Percentiles rank a stretch among this genome's conserved stretches.
Conservation (phyloP, 23 tunicate genomes). For the Styela clava region DNA sequence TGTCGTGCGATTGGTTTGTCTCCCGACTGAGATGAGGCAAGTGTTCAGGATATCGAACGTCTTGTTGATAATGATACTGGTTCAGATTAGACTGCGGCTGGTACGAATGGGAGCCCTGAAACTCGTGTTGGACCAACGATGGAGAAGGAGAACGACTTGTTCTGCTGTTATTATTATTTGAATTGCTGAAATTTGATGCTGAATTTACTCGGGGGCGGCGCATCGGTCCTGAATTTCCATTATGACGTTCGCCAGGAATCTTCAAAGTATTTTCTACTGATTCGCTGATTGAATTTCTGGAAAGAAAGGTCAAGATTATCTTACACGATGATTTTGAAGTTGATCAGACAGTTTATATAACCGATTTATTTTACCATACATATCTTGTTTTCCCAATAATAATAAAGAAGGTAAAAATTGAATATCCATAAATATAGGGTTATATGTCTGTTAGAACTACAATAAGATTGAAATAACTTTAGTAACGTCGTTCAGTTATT, state of each 20-base stretch:
- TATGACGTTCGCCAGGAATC: constrained; percentile 22
- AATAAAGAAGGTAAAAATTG: too few species aligned
- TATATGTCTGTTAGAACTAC: too few species aligned
- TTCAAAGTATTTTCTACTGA: constrained; percentile 6
- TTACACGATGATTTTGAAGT: not conserved
- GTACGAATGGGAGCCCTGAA: constrained; percentile 38
- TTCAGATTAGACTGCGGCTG: constrained; percentile 29
- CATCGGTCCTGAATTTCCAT: constrained; percentile 40
- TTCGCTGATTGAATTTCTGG: constrained; percentile 31
- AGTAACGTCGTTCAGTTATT: too few species aligned
- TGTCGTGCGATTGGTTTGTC: not conserved
- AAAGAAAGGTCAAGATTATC: not conserved
- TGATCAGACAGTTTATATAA: too few species aligned
- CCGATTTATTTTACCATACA: too few species aligned
- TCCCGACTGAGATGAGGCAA: not conserved
- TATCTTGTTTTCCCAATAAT: too few species aligned
- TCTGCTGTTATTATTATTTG: not conserved
- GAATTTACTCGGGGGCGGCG: constrained; percentile 69
- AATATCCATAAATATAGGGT: too few species aligned
- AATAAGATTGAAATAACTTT: too few species aligned
- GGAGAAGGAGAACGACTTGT: constrained; percentile 46
- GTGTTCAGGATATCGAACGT: not conserved
- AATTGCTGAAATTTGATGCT: constrained; percentile 53
- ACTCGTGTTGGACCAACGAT: constrained; percentile 23
- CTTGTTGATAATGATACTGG: not conserved